Evolutionary conservation across 2,113 vertebrate species (phyloP).

Genomic region (Melanostigma gelatinosum): DNA sequence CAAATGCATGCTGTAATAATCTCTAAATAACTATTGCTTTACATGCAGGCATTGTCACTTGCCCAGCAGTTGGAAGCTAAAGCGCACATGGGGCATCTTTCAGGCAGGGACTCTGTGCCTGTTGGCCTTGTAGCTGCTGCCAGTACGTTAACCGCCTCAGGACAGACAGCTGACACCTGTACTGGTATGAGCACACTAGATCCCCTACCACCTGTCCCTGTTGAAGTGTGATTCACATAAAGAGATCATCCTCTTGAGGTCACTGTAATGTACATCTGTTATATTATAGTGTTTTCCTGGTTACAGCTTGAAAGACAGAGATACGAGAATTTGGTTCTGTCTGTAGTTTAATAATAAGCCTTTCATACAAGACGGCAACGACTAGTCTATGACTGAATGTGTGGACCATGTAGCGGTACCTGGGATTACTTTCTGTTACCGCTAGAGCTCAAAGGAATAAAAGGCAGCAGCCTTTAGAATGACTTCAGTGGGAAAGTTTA

Average conservation of each 20-base stretch:
- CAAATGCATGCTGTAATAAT: not conserved
- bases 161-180: constrained; percentile 34
- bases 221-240: not conserved
- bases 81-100: constrained; percentile 47
- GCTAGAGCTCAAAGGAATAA: not conserved
- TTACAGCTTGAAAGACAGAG: not conserved
- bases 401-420: not conserved
- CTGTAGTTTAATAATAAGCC: not conserved
- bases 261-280: not conserved
- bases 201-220: not conserved
- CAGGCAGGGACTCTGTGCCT: constrained; percentile 47
- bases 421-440: not conserved
- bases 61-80: constrained; percentile 67
- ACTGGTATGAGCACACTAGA: constrained; percentile 52
- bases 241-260: not conserved
- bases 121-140: constrained; percentile 43
- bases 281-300: not conserved
- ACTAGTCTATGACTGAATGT: not conserved
- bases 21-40: not conserved
- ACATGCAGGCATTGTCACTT: constrained; percentile 63
- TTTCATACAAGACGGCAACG: not conserved
- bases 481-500: not conserved
- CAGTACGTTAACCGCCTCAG: constrained; percentile 41
- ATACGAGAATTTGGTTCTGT: not conserved
- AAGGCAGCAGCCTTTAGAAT: not conserved